A percentile compares a stretch with the other conserved stretches of the same genome.
phyloP scores from a whole-genome alignment of 2,113 vertebrate genomes.

The Poeciliopsis prolifica region DNA sequence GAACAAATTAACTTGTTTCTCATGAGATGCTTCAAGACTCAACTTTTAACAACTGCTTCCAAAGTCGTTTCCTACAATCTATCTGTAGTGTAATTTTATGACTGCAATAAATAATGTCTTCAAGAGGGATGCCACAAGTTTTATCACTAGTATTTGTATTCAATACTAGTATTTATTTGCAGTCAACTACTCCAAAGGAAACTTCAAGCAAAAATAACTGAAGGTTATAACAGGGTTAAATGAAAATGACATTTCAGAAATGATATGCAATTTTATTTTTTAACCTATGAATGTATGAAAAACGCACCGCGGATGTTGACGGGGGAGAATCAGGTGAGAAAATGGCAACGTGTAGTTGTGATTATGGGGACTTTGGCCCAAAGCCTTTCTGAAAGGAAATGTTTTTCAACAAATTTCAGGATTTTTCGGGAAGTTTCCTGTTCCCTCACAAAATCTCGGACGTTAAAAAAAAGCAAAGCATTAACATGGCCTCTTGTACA shows the following conservation, averaged over 20 bases:
- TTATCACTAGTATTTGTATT: no score
- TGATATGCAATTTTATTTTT: no score
- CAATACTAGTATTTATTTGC: background rate
- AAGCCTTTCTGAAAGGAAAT: background rate
- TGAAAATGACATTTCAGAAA: background rate
- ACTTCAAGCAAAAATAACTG: background rate
- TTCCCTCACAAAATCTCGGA: background rate
- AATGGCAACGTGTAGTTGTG: background rate
- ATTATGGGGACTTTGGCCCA: background rate
- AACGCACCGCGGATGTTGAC: no score
- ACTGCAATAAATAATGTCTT: background rate
- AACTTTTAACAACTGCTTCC: no score
- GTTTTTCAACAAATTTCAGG: background rate
- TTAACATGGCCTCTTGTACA: background rate
- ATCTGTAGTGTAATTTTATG: background rate
- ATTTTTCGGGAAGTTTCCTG: background rate
- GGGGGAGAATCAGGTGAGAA: background rate
- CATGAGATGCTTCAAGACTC: no score
- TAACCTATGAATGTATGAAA: no score
- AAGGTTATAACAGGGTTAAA: background rate
- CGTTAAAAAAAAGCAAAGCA: no score
- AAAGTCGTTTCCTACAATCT: background rate
- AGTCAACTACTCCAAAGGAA: background rate
- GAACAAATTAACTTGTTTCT: background rate
- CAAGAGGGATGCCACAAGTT: no score